A percentile compares a stretch with the other conserved stretches of the same genome.
These are phyloP conservation scores for Drosophila merina DNA, from an alignment of 2,888 invertebrate genomes.

Conservation along the genomic window DNA sequence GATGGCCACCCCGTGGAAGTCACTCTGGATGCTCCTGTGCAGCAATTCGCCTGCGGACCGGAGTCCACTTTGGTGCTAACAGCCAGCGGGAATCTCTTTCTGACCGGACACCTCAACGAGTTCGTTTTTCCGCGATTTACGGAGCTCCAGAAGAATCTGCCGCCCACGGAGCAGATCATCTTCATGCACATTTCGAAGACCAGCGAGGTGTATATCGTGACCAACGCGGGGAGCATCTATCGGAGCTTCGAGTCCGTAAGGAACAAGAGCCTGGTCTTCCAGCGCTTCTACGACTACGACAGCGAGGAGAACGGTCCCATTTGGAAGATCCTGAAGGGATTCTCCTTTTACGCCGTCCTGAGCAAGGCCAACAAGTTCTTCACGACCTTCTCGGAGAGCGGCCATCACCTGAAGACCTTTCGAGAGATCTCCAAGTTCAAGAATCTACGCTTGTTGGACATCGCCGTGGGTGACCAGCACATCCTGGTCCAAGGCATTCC, in stretches of 20 bases:
- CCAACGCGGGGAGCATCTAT: conserved; percentile 82
- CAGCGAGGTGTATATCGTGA: conserved; percentile 83
- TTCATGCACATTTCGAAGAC: conserved; percentile 82
- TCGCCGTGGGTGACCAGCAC: conserved; percentile 82
- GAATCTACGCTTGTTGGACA: conserved; percentile 81
- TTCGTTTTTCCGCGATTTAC: conserved; percentile 82
- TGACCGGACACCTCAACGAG: conserved; percentile 82
- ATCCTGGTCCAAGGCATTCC: conserved; percentile 82
- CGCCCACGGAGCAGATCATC: conserved; percentile 79
- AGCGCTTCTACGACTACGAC: conserved; percentile 83
- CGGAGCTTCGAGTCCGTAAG: conserved; percentile 81
- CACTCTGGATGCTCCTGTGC: conserved; percentile 74
- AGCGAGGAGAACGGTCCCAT: conserved; percentile 83
- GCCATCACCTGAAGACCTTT: conserved; percentile 83
- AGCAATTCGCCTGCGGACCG: conserved; percentile 82
- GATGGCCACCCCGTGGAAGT: conserved; percentile 81
- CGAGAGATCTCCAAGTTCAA: conserved; percentile 84
- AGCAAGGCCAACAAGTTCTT: conserved; percentile 83
- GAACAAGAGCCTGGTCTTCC: conserved; percentile 82
- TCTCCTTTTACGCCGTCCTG: conserved; percentile 82
- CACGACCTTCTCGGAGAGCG: conserved; percentile 83
- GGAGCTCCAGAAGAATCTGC: conserved; percentile 81
- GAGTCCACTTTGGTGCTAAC: conserved; percentile 83
- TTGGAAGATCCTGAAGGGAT: conserved; percentile 81
- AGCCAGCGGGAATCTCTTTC: conserved; percentile 77